These are phyloP conservation scores for Eulemur rubriventer DNA, from an alignment of 2,797 vertebrate species.

Conservation along the genomic window DNA sequence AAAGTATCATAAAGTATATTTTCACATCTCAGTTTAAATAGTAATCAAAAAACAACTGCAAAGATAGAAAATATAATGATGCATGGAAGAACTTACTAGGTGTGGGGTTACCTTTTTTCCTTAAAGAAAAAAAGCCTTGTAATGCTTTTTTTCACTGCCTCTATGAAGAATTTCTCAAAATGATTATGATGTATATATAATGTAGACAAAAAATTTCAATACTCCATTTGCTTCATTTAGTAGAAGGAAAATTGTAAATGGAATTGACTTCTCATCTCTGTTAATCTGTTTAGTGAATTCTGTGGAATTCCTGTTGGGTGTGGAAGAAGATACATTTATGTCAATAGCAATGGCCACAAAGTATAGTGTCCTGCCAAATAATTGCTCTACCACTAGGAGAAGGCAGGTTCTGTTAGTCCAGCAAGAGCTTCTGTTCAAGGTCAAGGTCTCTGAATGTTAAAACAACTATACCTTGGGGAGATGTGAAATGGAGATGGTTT, in stretches of 20 bases:
- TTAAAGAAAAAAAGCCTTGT: neutral
- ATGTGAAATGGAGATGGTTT: neutral
- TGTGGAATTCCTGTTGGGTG: neutral
- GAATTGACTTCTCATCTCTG: neutral
- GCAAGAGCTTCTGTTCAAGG: neutral
- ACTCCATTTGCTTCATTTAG: slow-evolving; percentile 29
- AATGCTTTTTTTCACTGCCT: neutral
- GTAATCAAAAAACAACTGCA: neutral
- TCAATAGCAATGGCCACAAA: neutral
- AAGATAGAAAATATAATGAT: slow-evolving; percentile 1
- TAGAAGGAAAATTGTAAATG: slow-evolving; percentile 14
- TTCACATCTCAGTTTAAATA: slow-evolving; percentile 16
- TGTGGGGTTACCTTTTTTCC: neutral
- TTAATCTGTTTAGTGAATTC: neutral
- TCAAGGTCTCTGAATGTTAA: slow-evolving; percentile 18
- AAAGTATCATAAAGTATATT: slow-evolving; percentile 11
- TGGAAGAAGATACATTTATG: neutral
- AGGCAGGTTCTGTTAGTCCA: neutral
- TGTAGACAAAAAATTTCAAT: neutral
- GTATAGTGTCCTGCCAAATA: neutral
- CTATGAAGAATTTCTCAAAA: slow-evolving; percentile 13
- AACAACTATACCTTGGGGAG: neutral
- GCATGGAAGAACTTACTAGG: slow-evolving; percentile 34
- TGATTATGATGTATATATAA: slow-evolving; percentile 24
- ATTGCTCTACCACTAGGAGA: neutral